phyloP scores from a whole-genome alignment of 2,888 invertebrate species.

The Trissolcus japonicus region DNA sequence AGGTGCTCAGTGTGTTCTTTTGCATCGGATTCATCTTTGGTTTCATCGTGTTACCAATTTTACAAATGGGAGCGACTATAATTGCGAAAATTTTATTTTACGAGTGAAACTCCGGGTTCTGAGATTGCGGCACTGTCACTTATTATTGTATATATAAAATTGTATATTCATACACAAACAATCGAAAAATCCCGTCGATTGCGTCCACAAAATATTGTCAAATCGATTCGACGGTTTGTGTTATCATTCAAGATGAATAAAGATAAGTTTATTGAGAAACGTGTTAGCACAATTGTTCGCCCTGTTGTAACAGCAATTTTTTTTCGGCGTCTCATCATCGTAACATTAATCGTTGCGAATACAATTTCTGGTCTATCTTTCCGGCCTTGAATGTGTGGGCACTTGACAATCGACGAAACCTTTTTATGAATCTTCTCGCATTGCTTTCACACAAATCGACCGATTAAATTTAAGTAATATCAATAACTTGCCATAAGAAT shows the following conservation, averaged over 20 bases:
- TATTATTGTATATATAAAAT: conserved; percentile 30
- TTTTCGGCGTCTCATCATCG: too few species aligned
- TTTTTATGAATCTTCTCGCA: neutral
- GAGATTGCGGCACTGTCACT: neutral
- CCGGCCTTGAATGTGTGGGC: too few species aligned
- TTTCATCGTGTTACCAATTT: conserved; percentile 68
- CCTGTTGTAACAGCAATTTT: too few species aligned
- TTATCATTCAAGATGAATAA: too few species aligned
- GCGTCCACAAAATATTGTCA: conserved; percentile 9
- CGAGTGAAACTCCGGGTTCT: conserved; percentile 50
- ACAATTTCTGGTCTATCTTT: too few species aligned
- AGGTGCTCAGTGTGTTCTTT: conserved; percentile 67
- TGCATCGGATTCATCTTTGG: conserved; percentile 69
- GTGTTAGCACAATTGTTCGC: too few species aligned
- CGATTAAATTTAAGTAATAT: too few species aligned
- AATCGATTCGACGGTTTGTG: neutral
- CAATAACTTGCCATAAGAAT: too few species aligned
- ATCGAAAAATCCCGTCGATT: conserved; percentile 37
- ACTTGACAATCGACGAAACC: too few species aligned
- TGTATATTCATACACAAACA: neutral
- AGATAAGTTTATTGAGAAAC: too few species aligned
- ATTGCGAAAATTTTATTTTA: conserved; percentile 66
- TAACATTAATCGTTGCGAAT: too few species aligned
- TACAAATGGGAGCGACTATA: conserved; percentile 66
- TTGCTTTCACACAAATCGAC: too few species aligned